Evolutionary conservation across 2,797 vertebrate genomes (phyloP).

Genomic region (Aphelocoma californica): DNA sequence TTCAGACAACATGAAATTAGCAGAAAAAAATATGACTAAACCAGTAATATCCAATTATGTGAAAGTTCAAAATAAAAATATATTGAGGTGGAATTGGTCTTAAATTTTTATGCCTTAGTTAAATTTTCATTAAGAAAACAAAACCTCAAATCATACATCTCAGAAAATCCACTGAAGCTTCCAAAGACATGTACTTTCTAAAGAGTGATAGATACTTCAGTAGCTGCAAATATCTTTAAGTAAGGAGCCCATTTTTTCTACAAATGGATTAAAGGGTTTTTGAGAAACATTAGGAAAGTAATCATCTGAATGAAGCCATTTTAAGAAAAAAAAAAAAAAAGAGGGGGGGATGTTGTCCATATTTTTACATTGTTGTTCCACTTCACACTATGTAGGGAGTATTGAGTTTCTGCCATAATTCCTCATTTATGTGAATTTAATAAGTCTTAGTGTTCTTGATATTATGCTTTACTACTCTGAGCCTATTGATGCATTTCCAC

Average conservation of each 20-base stretch:
- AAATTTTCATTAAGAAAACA: background rate
- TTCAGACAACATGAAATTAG: background rate
- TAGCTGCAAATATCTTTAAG: background rate
- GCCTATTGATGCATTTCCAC: background rate
- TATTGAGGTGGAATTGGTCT: background rate
- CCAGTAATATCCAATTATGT: background rate
- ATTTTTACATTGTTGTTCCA: background rate
- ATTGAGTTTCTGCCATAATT: background rate
- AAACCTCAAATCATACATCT: background rate
- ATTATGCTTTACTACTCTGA: background rate
- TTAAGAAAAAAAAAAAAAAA: background rate
- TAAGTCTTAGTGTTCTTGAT: background rate
- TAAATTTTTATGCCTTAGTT: background rate
- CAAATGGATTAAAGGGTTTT: background rate
- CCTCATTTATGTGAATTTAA: background rate
- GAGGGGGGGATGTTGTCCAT: rapidly evolving
- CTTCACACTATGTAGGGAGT: background rate
- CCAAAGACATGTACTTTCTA: background rate
- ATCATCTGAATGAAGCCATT: background rate
- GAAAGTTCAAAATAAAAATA: background rate
- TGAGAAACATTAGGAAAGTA: background rate
- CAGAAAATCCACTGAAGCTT: background rate
- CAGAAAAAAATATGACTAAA: background rate
- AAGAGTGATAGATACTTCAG: background rate
- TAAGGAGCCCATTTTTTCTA: background rate